Evolutionary conservation across 2,113 vertebrate genomes (phyloP).

Genomic region (Eurystomus gularis): DNA sequence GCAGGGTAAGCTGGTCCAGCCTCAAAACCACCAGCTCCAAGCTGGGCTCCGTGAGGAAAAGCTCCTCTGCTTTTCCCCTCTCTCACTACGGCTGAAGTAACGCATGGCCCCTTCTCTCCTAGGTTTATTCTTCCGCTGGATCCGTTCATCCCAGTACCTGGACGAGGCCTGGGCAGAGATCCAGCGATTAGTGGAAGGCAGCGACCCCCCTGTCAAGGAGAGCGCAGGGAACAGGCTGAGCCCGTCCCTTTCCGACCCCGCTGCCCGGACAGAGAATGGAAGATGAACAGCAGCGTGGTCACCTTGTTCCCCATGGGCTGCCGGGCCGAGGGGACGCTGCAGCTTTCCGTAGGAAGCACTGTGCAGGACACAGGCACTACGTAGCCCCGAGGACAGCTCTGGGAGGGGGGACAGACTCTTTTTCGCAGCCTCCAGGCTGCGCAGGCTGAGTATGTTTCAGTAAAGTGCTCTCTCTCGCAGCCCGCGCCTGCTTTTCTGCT

Average conservation of each 20-base stretch:
- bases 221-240: not conserved
- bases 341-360: accelerated
- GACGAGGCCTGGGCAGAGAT: slow-evolving; percentile 80
- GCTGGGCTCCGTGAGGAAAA: not conserved
- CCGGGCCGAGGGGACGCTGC: accelerated
- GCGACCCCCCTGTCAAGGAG: accelerated
- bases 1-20: slow-evolving; percentile 71
- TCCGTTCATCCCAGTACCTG: slow-evolving; percentile 67
- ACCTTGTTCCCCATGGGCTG: accelerated
- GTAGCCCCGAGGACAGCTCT: accelerated
- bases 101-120: not conserved
- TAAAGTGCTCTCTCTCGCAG: not conserved
- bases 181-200: slow-evolving; percentile 60
- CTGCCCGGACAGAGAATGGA: accelerated
- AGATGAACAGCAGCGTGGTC: accelerated
- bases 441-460: not conserved
- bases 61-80: not conserved
- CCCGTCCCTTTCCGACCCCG: accelerated
- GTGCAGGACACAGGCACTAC: not conserved
- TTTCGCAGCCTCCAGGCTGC: not conserved
- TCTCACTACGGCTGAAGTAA: accelerated
- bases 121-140: slow-evolving; percentile 87
- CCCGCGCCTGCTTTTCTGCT: not conserved
- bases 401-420: accelerated
- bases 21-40: not conserved